These are phyloP conservation scores for Magallana nippona DNA, from an alignment of 2,888 invertebrate species.

Conservation along the genomic window DNA sequence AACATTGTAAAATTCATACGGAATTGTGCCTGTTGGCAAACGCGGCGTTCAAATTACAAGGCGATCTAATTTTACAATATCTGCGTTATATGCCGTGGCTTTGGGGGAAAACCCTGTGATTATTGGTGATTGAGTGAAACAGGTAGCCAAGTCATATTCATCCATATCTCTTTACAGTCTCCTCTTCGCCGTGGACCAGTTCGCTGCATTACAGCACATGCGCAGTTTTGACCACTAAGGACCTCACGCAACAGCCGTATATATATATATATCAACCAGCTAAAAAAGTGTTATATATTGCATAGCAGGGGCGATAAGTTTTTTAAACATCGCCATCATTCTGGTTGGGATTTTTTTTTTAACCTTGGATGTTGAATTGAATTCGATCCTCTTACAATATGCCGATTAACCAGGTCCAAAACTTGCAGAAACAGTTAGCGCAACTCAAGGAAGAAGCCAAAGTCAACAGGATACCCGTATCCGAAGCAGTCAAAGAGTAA, in stretches of 20 bases:
- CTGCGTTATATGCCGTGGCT: slow-evolving; percentile 18
- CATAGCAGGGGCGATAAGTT: too few species aligned
- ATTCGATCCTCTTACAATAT: neutral
- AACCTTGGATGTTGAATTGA: neutral
- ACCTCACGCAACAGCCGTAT: neutral
- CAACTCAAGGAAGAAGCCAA: slow-evolving; percentile 18
- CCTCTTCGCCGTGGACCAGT: neutral
- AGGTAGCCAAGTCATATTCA: slow-evolving; percentile 12
- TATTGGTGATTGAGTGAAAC: slow-evolving; percentile 12
- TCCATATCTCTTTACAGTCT: slow-evolving; percentile 5
- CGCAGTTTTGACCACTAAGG: slow-evolving; percentile 13
- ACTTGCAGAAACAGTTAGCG: slow-evolving; percentile 20
- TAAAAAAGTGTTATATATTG: too few species aligned
- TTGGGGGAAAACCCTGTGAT: slow-evolving; percentile 25
- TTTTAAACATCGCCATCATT: too few species aligned
- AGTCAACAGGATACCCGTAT: slow-evolving; percentile 7
- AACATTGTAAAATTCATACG: slow-evolving; percentile 25
- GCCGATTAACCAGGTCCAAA: slow-evolving; percentile 23
- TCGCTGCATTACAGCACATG: slow-evolving; percentile 1
- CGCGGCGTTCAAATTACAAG: slow-evolving; percentile 12
- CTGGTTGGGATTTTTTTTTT: neutral
- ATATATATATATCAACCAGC: neutral
- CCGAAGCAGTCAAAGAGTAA: slow-evolving; percentile 25
- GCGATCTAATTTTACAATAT: slow-evolving; percentile 31
- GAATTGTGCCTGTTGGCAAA: slow-evolving; percentile 32